phyloP scores from a whole-genome alignment of 2,113 vertebrate genomes.

The Pterocles orientalis region DNA sequence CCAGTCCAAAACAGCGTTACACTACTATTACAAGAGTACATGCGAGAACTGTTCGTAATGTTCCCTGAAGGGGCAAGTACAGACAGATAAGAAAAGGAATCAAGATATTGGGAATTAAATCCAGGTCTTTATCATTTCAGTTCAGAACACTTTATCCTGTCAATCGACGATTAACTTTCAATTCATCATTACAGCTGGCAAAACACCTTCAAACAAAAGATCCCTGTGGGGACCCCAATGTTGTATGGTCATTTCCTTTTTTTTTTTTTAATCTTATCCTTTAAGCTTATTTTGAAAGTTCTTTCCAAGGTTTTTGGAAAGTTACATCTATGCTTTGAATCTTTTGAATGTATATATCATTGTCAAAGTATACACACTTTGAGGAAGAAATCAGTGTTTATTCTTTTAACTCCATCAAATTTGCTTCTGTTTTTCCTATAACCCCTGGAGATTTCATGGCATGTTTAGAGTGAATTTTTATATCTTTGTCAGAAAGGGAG shows the following conservation, averaged over 20 bases:
- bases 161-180: not conserved
- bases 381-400: not conserved
- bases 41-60: not conserved
- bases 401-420: not conserved
- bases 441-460: not conserved
- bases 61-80: not conserved
- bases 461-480: not conserved
- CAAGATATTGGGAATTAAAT: constrained; percentile 54
- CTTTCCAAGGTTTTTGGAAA: not conserved
- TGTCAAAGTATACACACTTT: not conserved
- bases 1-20: not conserved
- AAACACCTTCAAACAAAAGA: constrained; percentile 50
- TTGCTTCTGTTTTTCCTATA: not conserved
- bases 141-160: constrained; percentile 32
- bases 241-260: not conserved
- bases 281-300: constrained; percentile 29
- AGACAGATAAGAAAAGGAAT: constrained; percentile 18
- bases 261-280: not conserved
- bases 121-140: constrained; percentile 30
- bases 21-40: not conserved
- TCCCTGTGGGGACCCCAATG: not conserved
- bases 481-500: not conserved
- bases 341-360: not conserved
- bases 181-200: not conserved
- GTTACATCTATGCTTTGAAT: not conserved